Conservation (phyloP, 2,797 vertebrate genomes). For the Protosalanx chinensis region DNA sequence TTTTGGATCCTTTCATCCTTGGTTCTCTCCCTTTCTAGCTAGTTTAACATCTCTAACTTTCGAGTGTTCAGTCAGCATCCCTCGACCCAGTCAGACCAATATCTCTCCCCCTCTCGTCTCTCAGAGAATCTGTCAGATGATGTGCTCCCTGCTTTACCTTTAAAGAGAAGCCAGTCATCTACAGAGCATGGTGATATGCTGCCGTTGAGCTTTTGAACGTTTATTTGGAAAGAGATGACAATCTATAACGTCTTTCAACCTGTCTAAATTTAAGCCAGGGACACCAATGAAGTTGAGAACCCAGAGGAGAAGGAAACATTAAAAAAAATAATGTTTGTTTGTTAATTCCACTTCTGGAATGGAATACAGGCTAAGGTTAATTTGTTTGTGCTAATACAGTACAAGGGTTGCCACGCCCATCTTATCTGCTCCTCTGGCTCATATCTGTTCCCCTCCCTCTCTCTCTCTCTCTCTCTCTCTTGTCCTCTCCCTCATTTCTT, state of each 20-base stretch:
- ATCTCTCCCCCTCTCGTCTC: background rate
- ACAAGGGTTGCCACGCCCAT: background rate
- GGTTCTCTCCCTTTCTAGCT: too few relatives aligned
- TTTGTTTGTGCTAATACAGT: background rate
- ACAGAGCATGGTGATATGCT: slow-evolving; percentile 24
- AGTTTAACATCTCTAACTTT: too few relatives aligned
- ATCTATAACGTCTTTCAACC: slow-evolving; percentile 36
- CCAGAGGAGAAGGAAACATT: background rate
- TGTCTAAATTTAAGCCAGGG: slow-evolving; percentile 25
- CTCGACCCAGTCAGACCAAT: background rate
- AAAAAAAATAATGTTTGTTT: too few relatives aligned
- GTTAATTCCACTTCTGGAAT: too few relatives aligned
- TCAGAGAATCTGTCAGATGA: slow-evolving; percentile 41
- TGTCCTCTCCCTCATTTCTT: background rate
- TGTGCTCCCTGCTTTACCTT: slow-evolving; percentile 51
- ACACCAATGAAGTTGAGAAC: slow-evolving; percentile 16
- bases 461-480: background rate
- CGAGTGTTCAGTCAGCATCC: too few relatives aligned
- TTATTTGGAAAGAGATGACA: slow-evolving; percentile 41
- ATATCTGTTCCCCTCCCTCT: background rate
- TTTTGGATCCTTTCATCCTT: too few relatives aligned
- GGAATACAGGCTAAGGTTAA: background rate
- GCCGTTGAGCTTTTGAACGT: slow-evolving; percentile 24
- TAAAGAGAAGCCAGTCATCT: slow-evolving; percentile 48
- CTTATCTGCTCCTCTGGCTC: background rate